Evolutionary conservation across 2,113 vertebrate species (phyloP).

Genomic region (Dermatemys mawii): DNA sequence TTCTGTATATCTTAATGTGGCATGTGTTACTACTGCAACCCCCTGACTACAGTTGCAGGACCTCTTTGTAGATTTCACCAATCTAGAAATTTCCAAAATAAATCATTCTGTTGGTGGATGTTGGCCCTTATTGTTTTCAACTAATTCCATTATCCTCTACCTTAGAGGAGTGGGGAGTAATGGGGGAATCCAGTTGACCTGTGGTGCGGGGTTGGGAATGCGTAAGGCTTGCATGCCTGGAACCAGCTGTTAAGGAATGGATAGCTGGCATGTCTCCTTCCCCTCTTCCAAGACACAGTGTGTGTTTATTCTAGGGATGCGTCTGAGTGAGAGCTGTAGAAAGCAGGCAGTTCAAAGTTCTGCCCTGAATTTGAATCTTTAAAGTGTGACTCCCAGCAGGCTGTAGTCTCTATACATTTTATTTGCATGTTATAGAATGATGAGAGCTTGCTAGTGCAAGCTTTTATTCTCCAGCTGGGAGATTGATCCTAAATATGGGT

Average conservation of each 20-base stretch:
- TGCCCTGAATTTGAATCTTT: not conserved
- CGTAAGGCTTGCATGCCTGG: not conserved
- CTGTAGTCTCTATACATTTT: not conserved
- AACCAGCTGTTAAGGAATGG: constrained; percentile 13
- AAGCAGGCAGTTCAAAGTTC: constrained; percentile 13
- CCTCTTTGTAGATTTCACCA: not conserved
- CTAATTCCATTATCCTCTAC: not conserved
- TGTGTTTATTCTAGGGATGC: not conserved
- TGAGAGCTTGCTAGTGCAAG: not conserved
- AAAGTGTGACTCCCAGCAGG: not conserved
- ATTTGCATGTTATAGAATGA: not conserved
- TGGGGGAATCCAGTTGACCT: not conserved
- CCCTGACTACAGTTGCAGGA: not conserved
- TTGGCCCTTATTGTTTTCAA: not conserved
- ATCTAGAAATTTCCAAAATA: not conserved
- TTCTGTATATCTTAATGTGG: not conserved
- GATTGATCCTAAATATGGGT: not conserved
- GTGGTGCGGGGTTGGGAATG: not conserved
- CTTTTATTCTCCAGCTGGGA: not conserved
- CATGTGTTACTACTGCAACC: not conserved
- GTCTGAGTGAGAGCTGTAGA: not conserved
- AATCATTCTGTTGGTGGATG: not conserved
- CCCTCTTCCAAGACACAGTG: not conserved
- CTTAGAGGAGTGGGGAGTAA: not conserved
- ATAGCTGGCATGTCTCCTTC: not conserved